Evolutionary conservation across 1,140 invertebrate species (phyloP).

Genomic region (Streblospio benedicti): DNA sequence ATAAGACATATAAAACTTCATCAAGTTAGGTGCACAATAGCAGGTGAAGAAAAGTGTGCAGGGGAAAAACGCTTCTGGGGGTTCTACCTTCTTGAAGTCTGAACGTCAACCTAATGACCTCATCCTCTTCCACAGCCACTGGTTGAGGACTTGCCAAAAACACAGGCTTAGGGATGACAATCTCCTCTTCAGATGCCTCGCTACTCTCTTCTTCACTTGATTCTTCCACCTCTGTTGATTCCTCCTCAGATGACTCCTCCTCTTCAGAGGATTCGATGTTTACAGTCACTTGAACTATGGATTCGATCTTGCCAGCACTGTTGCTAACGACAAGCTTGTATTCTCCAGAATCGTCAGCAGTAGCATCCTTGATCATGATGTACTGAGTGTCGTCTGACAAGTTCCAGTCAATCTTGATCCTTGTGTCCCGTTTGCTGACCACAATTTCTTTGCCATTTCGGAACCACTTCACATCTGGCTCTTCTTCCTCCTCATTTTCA

Average conservation of each 20-base stretch:
- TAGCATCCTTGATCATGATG: conserved; percentile 20
- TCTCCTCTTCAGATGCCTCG: too few relatives aligned
- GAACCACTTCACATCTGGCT: conserved; percentile 13
- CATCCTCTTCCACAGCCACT: conserved; percentile 4
- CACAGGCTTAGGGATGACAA: too few relatives aligned
- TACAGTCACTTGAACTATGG: conserved; percentile 8
- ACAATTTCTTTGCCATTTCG: conserved; percentile 8
- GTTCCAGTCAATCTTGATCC: conserved; percentile 4
- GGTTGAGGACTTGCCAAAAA: not conserved
- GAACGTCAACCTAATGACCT: conserved; percentile 1
- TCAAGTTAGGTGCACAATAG: too few relatives aligned
- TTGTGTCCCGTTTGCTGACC: not conserved
- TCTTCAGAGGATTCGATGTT: too few relatives aligned
- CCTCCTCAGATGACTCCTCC: too few relatives aligned
- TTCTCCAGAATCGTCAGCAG: conserved; percentile 25
- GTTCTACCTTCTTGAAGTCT: too few relatives aligned
- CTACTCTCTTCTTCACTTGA: too few relatives aligned
- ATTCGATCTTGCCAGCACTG: conserved; percentile 21
- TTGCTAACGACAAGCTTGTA: conserved; percentile 33
- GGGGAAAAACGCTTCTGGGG: too few relatives aligned
- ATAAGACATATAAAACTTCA: too few relatives aligned
- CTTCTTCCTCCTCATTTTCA: too few relatives aligned
- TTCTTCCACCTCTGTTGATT: too few relatives aligned
- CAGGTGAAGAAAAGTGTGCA: too few relatives aligned
- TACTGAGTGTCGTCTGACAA: not conserved